These are phyloP conservation scores for Trichosurus vulpecula DNA, from an alignment of 2,797 vertebrate genomes.

Conservation along the genomic window DNA sequence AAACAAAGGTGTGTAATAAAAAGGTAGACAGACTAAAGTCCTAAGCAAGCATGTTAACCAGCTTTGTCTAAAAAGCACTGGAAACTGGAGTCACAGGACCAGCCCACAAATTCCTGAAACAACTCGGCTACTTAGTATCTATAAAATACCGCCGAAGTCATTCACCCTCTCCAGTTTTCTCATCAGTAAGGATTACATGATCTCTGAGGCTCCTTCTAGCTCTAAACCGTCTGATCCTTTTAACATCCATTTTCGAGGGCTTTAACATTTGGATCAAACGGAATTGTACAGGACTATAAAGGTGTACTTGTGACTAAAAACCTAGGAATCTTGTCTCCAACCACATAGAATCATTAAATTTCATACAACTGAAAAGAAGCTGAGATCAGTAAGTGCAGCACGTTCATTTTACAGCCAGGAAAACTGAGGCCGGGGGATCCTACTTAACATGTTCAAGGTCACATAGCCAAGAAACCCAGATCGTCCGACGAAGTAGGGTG, in stretches of 20 bases:
- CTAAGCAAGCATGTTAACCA: not conserved
- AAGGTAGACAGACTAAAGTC: not conserved
- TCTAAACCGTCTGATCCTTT: not conserved
- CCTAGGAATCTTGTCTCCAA: slow-evolving; percentile 23
- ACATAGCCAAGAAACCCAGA: not conserved
- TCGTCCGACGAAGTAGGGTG: not conserved
- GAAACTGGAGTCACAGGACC: not conserved
- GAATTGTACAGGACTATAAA: not conserved
- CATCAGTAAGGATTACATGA: not conserved
- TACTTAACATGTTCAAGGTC: slow-evolving; percentile 55
- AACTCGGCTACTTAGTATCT: not conserved
- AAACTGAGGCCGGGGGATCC: slow-evolving; percentile 4
- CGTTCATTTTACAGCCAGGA: not conserved
- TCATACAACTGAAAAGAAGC: not conserved
- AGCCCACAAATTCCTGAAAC: not conserved
- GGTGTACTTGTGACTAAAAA: slow-evolving; percentile 33
- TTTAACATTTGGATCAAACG: not conserved
- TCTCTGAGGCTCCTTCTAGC: not conserved
- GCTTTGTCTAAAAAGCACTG: not conserved
- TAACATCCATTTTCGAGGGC: not conserved
- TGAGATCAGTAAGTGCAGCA: slow-evolving; percentile 7
- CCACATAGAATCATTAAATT: not conserved
- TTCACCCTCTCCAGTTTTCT: not conserved
- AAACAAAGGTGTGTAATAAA: slow-evolving; percentile 24
- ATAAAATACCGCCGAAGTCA: not conserved